Conservation (phyloP, 2,113 vertebrate genomes). For the Strix aluco region DNA sequence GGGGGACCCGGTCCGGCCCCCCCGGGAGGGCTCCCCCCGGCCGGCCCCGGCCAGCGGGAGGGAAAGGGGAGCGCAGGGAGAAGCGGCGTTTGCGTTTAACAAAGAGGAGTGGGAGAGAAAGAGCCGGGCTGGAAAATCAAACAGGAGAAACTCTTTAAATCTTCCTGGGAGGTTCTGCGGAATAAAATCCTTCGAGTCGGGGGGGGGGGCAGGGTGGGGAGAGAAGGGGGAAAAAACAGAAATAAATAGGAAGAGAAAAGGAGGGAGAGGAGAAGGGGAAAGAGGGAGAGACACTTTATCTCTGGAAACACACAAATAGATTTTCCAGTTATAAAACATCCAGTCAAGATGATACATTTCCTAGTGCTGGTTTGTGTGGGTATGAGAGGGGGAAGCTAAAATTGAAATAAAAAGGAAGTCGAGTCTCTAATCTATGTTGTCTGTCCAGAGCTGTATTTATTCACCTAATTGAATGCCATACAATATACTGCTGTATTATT, state of each 20-base stretch:
- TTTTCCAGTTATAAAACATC: conserved; percentile 55
- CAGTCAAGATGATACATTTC: conserved; percentile 39
- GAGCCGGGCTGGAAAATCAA: conserved; percentile 9
- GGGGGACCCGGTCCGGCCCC: neutral
- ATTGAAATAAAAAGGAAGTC: conserved; percentile 56
- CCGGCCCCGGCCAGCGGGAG: neutral
- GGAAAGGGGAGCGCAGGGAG: neutral
- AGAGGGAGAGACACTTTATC: conserved; percentile 13
- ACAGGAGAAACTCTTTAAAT: conserved; percentile 42
- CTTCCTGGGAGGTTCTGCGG: conserved; percentile 37
- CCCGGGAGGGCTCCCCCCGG: neutral
- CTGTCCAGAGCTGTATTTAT: conserved; percentile 58
- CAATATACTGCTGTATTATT: conserved; percentile 41
- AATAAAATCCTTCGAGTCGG: conserved; percentile 19
- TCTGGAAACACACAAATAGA: conserved; percentile 37
- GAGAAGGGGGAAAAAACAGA: neutral
- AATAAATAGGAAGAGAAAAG: neutral
- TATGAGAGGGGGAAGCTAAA: conserved; percentile 22
- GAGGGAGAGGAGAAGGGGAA: neutral
- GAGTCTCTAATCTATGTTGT: conserved; percentile 47
- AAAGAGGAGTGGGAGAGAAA: conserved; percentile 13
- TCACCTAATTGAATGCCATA: conserved; percentile 47
- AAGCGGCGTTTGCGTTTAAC: neutral
- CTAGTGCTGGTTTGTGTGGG: neutral
- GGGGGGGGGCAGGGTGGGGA: neutral